A percentile compares a stretch with the other conserved stretches of the same genome.
These are phyloP conservation scores for Drosophila mercatorum DNA, from an alignment of 2,888 invertebrate species.

Conservation along the genomic window DNA sequence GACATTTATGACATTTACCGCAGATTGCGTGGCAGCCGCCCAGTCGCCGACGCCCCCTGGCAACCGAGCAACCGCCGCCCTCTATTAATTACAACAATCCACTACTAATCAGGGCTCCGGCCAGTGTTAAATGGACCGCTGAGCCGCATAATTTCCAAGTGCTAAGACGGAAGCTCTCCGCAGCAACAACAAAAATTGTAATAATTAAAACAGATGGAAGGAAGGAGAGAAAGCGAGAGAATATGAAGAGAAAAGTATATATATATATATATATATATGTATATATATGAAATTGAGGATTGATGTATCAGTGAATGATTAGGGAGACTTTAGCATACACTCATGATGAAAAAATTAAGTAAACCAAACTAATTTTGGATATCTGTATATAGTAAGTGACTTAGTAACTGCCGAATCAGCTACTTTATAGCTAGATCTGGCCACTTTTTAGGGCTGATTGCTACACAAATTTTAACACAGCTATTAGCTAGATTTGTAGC, in stretches of 20 bases:
- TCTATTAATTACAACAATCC: slow-evolving; percentile 65
- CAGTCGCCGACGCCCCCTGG: slow-evolving; percentile 1
- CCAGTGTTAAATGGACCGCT: slow-evolving; percentile 68
- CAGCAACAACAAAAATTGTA: neutral
- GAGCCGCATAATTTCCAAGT: slow-evolving; percentile 57
- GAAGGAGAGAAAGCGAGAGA: no score
- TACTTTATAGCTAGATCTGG: no score
- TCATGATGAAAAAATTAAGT: no score
- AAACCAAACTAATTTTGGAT: no score
- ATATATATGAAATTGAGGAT: neutral
- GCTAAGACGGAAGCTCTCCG: slow-evolving; percentile 26
- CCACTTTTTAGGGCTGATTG: no score
- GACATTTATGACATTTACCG: slow-evolving; percentile 70
- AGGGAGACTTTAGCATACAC: neutral
- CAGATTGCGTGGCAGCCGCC: slow-evolving; percentile 27
- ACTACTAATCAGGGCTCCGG: slow-evolving; percentile 49
- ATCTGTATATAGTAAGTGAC: neutral
- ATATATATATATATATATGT: neutral
- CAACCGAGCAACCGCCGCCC: slow-evolving; percentile 17
- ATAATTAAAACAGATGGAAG: neutral
- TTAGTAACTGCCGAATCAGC: no score
- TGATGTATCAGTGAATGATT: neutral
- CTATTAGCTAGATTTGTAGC: no score
- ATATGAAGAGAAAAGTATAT: no score
- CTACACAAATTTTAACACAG: no score